Evolutionary conservation across 2,113 vertebrate species (phyloP), one percentile per base, ranked within the genome.

Genomic region (Pantherophis guttatus): DNA sequence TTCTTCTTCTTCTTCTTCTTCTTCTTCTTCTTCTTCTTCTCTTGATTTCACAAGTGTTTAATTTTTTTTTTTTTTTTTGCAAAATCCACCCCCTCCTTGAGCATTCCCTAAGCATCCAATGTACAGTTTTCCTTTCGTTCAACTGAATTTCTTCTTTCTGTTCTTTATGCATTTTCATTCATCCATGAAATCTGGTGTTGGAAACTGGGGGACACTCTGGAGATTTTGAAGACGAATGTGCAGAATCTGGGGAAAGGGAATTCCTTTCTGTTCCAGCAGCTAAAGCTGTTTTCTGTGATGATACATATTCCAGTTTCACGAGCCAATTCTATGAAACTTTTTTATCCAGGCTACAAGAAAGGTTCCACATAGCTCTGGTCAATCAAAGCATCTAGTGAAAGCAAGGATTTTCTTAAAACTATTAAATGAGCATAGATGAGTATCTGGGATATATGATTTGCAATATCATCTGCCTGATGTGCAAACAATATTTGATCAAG

Each of bases 401-500:
- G 5, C 29, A 89, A 85, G 17, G 21, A 52, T 62, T 86, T 44
- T 54, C 10, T 90, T 39, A 19, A 65, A 87, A 87, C 57, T 50
- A 57, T 92, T 89, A n/a, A 21, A 29, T 21, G 13, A 24, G 17
- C 50, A 90, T 52, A 62, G 21, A 65, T 54, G 24, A 55, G 33
- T 55, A 52, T n/a, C 50, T 33, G 52, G 81, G 50, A 65, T 87
- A 87, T 65, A 65, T 93, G 89, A 90, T 87, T 65, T 70, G n/a
- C 81, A 44, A 29, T 65, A 93, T 65, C 89, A 87, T 48, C 58
- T 55, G 52, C 59, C 39, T 86, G 29, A 17, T 55, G 26, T 50
- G 29, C 26, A 94, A 94, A 58, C 39, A 92, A 87, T 55, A 87
- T 87, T 90, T 92, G 91, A 92, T 65, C 26, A 55, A 92, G 57